Conservation (phyloP, 53 echinoderm and acorn worm genomes). For the Apostichopus leukothele region DNA sequence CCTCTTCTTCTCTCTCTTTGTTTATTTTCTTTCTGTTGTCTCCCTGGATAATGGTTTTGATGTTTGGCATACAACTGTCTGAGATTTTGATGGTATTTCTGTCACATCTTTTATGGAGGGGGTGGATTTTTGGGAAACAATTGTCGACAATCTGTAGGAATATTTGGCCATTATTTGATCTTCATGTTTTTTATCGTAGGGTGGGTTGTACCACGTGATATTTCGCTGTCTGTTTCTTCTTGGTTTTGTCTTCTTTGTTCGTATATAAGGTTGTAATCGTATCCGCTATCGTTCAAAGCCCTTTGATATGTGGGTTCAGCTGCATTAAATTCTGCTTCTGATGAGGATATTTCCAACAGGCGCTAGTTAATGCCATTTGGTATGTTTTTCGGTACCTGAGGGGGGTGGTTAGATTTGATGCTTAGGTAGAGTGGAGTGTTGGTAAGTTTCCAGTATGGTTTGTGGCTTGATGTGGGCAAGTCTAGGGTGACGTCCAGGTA, state of each 20-base stretch:
- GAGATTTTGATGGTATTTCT: not conserved
- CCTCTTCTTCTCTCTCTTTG: not conserved
- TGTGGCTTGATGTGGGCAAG: too few species aligned
- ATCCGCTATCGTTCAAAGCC: not conserved
- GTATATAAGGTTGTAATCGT: not conserved
- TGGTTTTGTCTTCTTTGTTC: not conserved
- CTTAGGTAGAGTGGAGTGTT: too few species aligned
- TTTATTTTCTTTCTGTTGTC: not conserved
- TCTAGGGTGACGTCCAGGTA: too few species aligned
- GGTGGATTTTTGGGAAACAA: not conserved
- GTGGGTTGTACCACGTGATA: not conserved
- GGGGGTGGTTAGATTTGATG: too few species aligned
- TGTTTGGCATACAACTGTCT: not conserved
- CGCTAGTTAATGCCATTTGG: not conserved
- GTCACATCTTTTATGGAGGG: not conserved
- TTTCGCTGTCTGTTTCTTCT: not conserved
- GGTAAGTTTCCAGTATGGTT: too few species aligned
- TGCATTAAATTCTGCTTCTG: not conserved
- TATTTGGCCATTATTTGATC: not conserved
- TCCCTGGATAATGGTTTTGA: not conserved
- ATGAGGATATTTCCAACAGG: not conserved
- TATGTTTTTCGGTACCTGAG: not conserved
- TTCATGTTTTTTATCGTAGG: not conserved
- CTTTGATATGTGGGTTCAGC: not conserved
- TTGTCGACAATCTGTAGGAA: not conserved